Base-by-base conservation (phyloP, 1,140 invertebrate genomes). In the Hycleus phaleratus region DNA sequence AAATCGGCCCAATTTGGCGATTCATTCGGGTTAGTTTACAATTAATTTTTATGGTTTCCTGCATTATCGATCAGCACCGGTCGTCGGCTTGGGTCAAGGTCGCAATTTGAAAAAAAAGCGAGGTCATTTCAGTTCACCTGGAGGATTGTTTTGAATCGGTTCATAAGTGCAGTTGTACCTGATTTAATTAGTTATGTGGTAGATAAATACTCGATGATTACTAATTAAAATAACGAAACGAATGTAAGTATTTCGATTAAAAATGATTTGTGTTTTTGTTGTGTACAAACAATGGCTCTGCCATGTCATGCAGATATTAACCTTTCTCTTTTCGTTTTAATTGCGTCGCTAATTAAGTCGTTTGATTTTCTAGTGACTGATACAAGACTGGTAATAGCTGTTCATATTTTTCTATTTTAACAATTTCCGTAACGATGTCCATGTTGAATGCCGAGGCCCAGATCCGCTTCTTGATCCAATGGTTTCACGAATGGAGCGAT, bases 401-500 rank as follows among this genome's bases (percentile, higher is more conserved):
- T 18, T 8, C 12, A 46, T 49, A 49, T 50, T 38, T 38, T 32
- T 32, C 32, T 32, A 32, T 32, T 32, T 32, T 32, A 32, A 32
- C 18, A 25, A 44, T 42, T 46, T 46, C 44, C 11, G 18, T 8
- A n/a, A 64, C 65, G 49, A 72, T 72, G 70, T 66, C 64, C n/a
- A 63, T 68, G 51, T 49, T 72, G 45, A 71, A 67, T 64, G 58
- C 66, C n/a, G 84, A 87, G 68, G 83, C 83, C 5, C 88, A 93
- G 73, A 73, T 91, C 49, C 78, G 86, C 47, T 91, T 91, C 70
- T 74, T 92, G 51, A 72, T 88, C 38, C 84, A 89, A 70, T 95
- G 91, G 91, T 95, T 95, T 73, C 79, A 83, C 66, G 88, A 93
- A 71, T 94, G 90, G 83, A 93, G 89, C 69, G 86, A 90, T 64